Evolutionary conservation across 92 coral and sea anemone genomes (phyloP).

Genomic region (Blastomussa wellsi): DNA sequence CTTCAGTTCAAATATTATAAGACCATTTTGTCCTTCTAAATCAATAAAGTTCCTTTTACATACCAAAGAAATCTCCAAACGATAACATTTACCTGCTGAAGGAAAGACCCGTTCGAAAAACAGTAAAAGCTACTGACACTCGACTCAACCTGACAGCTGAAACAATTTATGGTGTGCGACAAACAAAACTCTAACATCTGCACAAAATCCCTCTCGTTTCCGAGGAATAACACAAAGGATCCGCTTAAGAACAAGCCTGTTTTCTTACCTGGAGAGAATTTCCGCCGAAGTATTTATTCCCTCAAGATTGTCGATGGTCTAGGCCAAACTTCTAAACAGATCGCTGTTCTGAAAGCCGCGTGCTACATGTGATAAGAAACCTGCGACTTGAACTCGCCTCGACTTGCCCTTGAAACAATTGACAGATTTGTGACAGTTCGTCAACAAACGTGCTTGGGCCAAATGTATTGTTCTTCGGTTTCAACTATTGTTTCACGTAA

Average conservation of each 20-base stretch:
- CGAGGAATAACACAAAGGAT: slow-evolving; percentile 1
- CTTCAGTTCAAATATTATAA: slow-evolving; percentile 5
- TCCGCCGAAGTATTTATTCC: slow-evolving; percentile 30
- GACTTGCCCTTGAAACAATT: slow-evolving; percentile 60
- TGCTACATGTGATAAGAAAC: slow-evolving; percentile 19
- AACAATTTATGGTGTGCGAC: slow-evolving; percentile 9
- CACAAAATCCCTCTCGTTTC: slow-evolving; percentile 15
- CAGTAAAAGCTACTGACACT: background rate
- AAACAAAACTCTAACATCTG: slow-evolving; percentile 1
- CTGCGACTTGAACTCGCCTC: slow-evolving; percentile 39
- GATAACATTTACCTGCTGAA: slow-evolving; percentile 6
- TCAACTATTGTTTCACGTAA: slow-evolving; percentile 11
- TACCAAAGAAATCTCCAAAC: background rate
- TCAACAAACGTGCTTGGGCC: slow-evolving; percentile 38
- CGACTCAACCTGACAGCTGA: slow-evolving; percentile 12
- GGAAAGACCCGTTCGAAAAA: background rate
- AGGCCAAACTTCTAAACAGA: background rate
- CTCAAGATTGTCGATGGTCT: slow-evolving; percentile 7
- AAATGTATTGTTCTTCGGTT: slow-evolving; percentile 23
- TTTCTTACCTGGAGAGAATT: slow-evolving; percentile 31
- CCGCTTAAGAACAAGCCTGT: slow-evolving; percentile 6
- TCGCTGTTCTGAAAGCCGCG: slow-evolving; percentile 17
- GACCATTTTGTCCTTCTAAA: background rate
- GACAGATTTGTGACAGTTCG: slow-evolving; percentile 52
- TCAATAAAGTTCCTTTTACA: slow-evolving; percentile 1